Evolutionary conservation across 2,888 invertebrate species (phyloP).

Genomic region (Cheilosia vulpina): DNA sequence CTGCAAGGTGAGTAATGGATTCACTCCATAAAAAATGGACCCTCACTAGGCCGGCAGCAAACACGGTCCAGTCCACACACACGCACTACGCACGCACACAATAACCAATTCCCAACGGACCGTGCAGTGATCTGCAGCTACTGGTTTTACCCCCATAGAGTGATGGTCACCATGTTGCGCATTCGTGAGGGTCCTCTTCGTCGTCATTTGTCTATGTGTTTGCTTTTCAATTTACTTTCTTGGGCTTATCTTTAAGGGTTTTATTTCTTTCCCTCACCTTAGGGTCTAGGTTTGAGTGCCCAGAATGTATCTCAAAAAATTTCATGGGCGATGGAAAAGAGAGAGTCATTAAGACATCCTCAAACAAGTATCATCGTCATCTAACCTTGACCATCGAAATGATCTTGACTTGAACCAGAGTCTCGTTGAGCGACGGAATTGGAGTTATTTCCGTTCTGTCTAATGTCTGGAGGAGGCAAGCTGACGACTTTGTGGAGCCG

Average conservation of each 20-base stretch:
- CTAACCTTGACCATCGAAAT: constrained; percentile 62
- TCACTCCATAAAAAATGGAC: constrained; percentile 22
- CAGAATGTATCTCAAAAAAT: not conserved
- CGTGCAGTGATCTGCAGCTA: constrained; percentile 69
- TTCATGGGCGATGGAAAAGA: not conserved
- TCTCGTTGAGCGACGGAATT: constrained; percentile 24
- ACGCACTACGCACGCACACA: not conserved
- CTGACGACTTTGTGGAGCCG: constrained; percentile 66
- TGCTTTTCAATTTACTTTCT: constrained; percentile 24
- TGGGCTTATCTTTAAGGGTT: constrained; percentile 26
- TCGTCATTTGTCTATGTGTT: constrained; percentile 62
- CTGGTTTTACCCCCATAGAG: constrained; percentile 67
- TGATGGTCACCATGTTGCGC: constrained; percentile 48
- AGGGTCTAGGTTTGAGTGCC: constrained; percentile 2
- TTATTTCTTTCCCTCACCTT: constrained; percentile 27
- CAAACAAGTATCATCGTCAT: constrained; percentile 13
- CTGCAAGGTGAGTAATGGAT: constrained; percentile 48
- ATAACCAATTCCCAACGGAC: constrained; percentile 53
- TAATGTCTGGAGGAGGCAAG: constrained; percentile 29
- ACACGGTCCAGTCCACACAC: not conserved
- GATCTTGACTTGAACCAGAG: constrained; percentile 21
- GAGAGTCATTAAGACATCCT: constrained; percentile 13
- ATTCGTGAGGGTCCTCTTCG: constrained; percentile 7
- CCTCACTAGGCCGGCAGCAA: constrained; percentile 24
- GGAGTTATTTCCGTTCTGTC: constrained; percentile 66